Evolutionary conservation across 2,797 vertebrate genomes (phyloP).

Genomic region (Saxicola maurus): DNA sequence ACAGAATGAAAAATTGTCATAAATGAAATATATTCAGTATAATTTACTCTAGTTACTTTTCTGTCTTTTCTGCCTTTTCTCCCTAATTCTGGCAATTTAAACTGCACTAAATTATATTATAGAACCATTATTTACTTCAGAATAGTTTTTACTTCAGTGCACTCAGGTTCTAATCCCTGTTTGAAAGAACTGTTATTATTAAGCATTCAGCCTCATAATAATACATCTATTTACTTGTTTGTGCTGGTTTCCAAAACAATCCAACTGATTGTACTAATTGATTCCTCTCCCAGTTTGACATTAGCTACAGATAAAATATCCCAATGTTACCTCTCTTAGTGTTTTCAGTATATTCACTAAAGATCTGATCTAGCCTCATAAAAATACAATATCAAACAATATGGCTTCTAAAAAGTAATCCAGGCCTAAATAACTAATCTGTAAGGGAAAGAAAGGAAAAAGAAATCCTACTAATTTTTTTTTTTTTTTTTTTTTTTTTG

Average conservation of each 20-base stretch:
- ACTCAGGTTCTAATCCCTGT: neutral
- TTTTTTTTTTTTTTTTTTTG: neutral
- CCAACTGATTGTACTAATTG: neutral
- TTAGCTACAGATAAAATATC: neutral
- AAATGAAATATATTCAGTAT: neutral
- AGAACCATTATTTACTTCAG: neutral
- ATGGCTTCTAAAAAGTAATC: neutral
- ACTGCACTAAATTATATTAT: neutral
- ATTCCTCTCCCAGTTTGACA: neutral
- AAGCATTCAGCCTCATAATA: neutral
- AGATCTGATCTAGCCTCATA: neutral
- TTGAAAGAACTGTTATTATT: neutral
- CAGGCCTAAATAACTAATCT: neutral
- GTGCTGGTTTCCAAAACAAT: neutral
- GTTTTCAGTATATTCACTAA: neutral
- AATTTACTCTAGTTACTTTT: neutral
- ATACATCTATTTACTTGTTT: neutral
- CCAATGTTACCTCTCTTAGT: neutral
- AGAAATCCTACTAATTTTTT: neutral
- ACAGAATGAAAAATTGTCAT: neutral
- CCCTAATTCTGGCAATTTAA: neutral
- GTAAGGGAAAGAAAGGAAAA: too few relatives aligned
- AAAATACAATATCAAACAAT: neutral
- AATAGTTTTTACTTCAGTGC: neutral
- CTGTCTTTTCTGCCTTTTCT: neutral